phyloP scores from a whole-genome alignment of 2,113 vertebrate genomes.

The Muntiacus reevesi region DNA sequence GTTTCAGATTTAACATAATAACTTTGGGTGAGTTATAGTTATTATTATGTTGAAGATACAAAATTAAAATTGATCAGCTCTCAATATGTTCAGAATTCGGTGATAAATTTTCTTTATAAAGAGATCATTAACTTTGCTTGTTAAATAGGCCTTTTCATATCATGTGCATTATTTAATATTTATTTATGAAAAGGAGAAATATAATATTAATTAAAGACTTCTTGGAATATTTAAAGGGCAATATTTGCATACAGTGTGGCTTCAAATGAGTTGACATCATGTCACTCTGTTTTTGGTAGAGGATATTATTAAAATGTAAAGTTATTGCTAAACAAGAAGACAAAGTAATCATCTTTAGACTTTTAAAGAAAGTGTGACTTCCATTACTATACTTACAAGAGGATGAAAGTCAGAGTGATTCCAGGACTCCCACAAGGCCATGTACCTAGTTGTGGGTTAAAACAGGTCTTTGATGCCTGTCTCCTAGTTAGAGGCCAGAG shows the following conservation, averaged over 20 bases:
- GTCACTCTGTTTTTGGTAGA: neutral
- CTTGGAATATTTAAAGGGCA: neutral
- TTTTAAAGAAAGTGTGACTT: neutral
- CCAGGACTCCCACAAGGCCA: neutral
- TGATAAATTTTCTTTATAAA: neutral
- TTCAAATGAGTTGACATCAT: neutral
- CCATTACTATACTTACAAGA: neutral
- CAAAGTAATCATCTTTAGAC: neutral
- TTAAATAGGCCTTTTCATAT: neutral
- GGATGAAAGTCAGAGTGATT: neutral
- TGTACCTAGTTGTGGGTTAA: neutral
- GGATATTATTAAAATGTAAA: neutral
- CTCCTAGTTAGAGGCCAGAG: neutral
- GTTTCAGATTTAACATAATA: neutral
- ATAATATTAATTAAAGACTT: neutral
- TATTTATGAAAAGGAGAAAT: neutral
- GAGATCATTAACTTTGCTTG: neutral
- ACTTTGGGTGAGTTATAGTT: neutral
- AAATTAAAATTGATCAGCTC: neutral
- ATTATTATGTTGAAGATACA: neutral
- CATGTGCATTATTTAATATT: neutral
- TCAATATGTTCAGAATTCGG: neutral
- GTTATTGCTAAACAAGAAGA: neutral
- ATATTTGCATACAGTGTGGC: neutral
- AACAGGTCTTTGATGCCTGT: neutral